Evolutionary conservation across 2,888 invertebrate species (phyloP).

Genomic region (Carpatolechia fugitivella): DNA sequence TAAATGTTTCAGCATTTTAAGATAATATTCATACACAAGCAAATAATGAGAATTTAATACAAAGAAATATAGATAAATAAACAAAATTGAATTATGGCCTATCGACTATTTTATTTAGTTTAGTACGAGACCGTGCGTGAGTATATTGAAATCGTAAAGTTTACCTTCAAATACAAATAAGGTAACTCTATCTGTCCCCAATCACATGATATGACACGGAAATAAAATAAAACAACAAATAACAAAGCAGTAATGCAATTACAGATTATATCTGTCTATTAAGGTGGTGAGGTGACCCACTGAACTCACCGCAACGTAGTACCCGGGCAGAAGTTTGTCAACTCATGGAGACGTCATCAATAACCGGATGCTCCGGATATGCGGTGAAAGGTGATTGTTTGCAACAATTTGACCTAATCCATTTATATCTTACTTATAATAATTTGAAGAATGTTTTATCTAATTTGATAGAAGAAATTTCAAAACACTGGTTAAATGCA

Average conservation of each 20-base stretch:
- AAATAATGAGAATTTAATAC: no score
- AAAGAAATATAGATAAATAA: no score
- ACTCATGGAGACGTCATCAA: not conserved
- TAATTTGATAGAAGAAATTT: no score
- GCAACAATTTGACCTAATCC: not conserved
- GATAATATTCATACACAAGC: no score
- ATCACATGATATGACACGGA: not conserved
- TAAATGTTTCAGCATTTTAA: no score
- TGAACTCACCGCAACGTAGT: not conserved
- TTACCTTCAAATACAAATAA: no score
- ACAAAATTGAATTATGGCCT: no score
- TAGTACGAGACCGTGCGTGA: no score
- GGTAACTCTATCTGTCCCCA: not conserved
- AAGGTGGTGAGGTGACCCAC: not conserved
- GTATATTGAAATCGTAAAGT: not conserved
- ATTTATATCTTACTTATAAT: not conserved
- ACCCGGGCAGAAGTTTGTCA: not conserved
- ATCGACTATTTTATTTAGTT: no score
- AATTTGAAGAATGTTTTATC: no score
- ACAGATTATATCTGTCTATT: not conserved
- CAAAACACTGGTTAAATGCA: no score
- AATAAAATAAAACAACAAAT: not conserved
- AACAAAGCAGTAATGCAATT: slow-evolving; percentile 2
- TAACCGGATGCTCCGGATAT: not conserved
- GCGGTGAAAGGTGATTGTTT: not conserved